phyloP scores from a whole-genome alignment of 2,888 invertebrate species.

The Drosophila pegasa region DNA sequence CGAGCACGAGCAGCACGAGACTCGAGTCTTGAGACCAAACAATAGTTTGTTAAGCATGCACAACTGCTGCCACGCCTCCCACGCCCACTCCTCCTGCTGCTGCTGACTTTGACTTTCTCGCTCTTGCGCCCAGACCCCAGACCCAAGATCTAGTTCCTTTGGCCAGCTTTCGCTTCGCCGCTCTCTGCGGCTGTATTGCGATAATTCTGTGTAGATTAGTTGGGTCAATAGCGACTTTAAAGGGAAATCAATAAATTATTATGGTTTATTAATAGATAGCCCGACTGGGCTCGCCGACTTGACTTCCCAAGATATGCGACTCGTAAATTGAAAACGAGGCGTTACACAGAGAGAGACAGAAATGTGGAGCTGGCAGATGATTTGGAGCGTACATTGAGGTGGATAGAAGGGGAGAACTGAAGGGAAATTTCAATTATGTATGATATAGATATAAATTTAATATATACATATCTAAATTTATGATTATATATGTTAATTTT shows the following conservation, averaged over 20 bases:
- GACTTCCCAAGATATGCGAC: constrained; percentile 50
- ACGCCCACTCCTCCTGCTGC: background rate
- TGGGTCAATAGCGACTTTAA: constrained; percentile 73
- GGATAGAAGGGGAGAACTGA: too few relatives aligned
- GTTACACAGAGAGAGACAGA: constrained; percentile 29
- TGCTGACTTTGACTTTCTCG: constrained; percentile 40
- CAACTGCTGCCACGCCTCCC: constrained; percentile 12
- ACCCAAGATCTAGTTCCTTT: constrained; percentile 21
- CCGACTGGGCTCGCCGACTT: constrained; percentile 32
- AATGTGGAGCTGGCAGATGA: background rate
- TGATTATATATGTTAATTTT: too few relatives aligned
- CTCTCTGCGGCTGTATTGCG: constrained; percentile 38
- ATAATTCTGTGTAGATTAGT: constrained; percentile 76
- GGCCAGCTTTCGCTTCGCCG: constrained; percentile 17
- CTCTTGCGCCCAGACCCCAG: constrained; percentile 3
- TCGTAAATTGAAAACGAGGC: constrained; percentile 63
- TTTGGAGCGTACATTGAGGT: too few relatives aligned
- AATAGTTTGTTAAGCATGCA: constrained; percentile 67
- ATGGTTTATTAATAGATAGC: constrained; percentile 73
- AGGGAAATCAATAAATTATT: constrained; percentile 79
- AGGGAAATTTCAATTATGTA: too few relatives aligned
- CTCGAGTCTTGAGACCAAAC: constrained; percentile 44
- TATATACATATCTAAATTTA: too few relatives aligned
- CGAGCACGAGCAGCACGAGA: constrained; percentile 37
- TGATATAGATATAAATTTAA: too few relatives aligned